Evolutionary conservation across 2,888 invertebrate genomes (phyloP).

Genomic region (Acanthosepion esculentum): DNA sequence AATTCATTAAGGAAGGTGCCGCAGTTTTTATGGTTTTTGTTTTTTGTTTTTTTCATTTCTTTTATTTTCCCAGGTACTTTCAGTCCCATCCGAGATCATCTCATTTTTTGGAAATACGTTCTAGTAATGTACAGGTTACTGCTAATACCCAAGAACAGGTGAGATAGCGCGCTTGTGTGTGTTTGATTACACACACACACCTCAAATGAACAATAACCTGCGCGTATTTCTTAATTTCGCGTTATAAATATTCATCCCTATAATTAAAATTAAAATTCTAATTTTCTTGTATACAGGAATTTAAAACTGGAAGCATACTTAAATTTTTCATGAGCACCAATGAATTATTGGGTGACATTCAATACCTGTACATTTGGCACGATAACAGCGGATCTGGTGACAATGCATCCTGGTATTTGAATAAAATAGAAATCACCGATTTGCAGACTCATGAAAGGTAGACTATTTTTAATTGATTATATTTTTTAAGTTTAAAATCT

Average conservation of each 20-base stretch:
- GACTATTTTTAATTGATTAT: not conserved
- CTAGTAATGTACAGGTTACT: too few relatives aligned
- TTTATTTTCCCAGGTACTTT: too few relatives aligned
- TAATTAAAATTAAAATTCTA: not conserved
- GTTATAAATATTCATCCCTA: not conserved
- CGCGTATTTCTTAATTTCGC: too few relatives aligned
- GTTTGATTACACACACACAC: too few relatives aligned
- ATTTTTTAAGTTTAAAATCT: not conserved
- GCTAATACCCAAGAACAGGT: too few relatives aligned
- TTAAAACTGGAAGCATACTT: slow-evolving; percentile 61
- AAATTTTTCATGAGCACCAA: slow-evolving; percentile 65
- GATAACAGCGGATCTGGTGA: slow-evolving; percentile 74
- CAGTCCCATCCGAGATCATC: too few relatives aligned
- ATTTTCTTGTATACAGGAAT: not conserved
- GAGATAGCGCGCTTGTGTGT: too few relatives aligned
- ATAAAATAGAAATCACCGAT: slow-evolving; percentile 73
- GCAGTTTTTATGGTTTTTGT: too few relatives aligned
- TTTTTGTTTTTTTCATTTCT: too few relatives aligned
- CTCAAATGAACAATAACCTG: too few relatives aligned
- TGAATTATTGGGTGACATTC: slow-evolving; percentile 72
- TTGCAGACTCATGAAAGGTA: slow-evolving; percentile 73
- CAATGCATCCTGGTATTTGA: slow-evolving; percentile 74
- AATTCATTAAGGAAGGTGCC: too few relatives aligned
- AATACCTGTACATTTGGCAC: slow-evolving; percentile 73
- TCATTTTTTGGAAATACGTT: too few relatives aligned